Conservation (phyloP, 2,113 vertebrate species). For the Chascanopsetta lugubris region DNA sequence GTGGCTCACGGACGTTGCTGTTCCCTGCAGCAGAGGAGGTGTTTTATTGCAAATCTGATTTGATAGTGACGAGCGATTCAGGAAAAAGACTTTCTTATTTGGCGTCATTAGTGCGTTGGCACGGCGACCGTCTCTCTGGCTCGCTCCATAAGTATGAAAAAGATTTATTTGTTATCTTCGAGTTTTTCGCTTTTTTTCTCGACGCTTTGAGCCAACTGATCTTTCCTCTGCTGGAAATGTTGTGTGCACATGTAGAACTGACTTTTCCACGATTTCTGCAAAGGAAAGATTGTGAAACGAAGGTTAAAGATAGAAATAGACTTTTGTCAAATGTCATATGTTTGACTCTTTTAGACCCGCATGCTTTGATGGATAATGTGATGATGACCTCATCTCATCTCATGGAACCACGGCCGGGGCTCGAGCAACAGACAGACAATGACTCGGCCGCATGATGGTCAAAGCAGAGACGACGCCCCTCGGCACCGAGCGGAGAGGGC, state of each 20-base stretch:
- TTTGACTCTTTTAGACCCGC: background rate
- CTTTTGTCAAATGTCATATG: background rate
- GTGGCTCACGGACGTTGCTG: background rate
- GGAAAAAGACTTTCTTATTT: conserved; percentile 9
- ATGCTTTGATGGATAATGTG: background rate
- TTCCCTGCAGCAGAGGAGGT: background rate
- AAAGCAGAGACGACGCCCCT: conserved; percentile 15
- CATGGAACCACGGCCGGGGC: background rate
- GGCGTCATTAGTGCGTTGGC: background rate
- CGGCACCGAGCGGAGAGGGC: conserved; percentile 56
- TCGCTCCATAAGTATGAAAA: background rate
- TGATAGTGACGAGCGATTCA: background rate
- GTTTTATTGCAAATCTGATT: conserved; percentile 8
- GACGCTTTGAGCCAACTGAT: background rate
- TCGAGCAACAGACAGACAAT: background rate
- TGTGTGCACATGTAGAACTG: background rate
- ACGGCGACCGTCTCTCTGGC: background rate
- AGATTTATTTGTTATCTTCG: background rate
- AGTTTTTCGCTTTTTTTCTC: background rate
- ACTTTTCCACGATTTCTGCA: background rate
- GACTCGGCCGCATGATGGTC: background rate
- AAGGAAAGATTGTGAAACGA: background rate
- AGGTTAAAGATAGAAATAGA: background rate
- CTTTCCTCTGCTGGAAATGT: background rate
- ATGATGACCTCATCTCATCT: too few relatives aligned